A percentile compares a stretch with the other conserved stretches of the same genome.
phyloP scores from a whole-genome alignment of 2,113 vertebrate species.

The Condylura cristata region DNA sequence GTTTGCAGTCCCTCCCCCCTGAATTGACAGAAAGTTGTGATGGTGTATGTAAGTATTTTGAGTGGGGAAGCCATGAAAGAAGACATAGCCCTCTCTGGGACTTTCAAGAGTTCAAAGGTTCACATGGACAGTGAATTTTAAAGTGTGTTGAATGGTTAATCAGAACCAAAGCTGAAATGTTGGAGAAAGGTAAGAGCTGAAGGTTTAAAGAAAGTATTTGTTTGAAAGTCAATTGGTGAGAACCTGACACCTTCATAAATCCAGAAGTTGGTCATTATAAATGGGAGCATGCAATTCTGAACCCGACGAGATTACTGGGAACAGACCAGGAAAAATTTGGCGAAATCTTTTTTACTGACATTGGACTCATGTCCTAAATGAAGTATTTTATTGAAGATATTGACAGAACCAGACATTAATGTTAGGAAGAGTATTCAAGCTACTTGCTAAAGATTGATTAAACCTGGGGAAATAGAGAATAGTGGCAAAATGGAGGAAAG shows the following conservation, averaged over 20 bases:
- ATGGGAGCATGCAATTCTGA: background rate
- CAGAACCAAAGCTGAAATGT: background rate
- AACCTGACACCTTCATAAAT: background rate
- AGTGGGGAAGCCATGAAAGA: background rate
- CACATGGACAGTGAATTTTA: background rate
- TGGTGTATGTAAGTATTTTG: background rate
- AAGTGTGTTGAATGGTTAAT: background rate
- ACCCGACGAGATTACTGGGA: background rate
- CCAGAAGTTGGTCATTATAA: background rate
- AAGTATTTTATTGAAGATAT: slow-evolving; percentile 31
- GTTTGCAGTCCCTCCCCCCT: background rate
- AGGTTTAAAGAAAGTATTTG: background rate
- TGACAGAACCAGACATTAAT: slow-evolving; percentile 5
- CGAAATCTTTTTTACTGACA: background rate
- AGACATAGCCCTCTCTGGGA: background rate
- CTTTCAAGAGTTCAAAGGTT: background rate
- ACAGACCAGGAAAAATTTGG: background rate
- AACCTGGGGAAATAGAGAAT: background rate
- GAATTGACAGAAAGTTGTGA: background rate
- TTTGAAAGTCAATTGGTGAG: background rate
- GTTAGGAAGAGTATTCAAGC: slow-evolving; percentile 14
- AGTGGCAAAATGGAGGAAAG: background rate
- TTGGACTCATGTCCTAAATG: background rate
- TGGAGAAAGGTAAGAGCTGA: background rate
- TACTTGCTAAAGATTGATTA: background rate